phyloP scores from a whole-genome alignment of 2,888 invertebrate genomes.

The Ptychoptera contaminata region DNA sequence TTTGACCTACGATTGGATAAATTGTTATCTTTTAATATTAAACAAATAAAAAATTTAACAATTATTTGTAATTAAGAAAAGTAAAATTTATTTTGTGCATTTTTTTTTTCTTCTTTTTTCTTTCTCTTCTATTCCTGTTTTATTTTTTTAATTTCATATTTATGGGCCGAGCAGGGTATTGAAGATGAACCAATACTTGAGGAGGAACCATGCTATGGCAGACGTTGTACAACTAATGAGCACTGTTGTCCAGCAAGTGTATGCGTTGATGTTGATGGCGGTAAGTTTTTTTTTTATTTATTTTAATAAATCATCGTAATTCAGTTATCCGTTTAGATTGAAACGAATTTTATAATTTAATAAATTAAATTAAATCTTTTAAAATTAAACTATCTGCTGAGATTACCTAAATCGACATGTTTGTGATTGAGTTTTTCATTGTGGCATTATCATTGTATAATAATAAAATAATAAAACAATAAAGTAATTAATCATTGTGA shows the following conservation, averaged over 20 bases:
- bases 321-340: too few relatives aligned
- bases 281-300: conserved; percentile 27
- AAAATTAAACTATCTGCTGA: too few relatives aligned
- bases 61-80: too few relatives aligned
- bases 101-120: not conserved
- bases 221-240: conserved; percentile 59
- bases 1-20: too few relatives aligned
- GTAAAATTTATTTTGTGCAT: not conserved
- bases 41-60: too few relatives aligned
- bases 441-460: too few relatives aligned
- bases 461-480: not conserved
- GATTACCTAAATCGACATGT: too few relatives aligned
- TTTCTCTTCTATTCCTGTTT: not conserved
- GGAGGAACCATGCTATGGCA: conserved; percentile 63
- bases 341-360: not conserved
- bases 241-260: conserved; percentile 72
- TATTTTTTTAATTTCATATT: too few relatives aligned
- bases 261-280: conserved; percentile 43
- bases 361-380: too few relatives aligned
- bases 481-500: not conserved
- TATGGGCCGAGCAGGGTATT: conserved; percentile 17
- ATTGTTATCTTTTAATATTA: too few relatives aligned
- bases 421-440: too few relatives aligned
- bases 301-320: too few relatives aligned
- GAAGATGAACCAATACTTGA: conserved; percentile 36